A percentile compares a stretch with the other conserved stretches of the same genome.
Conservation (phyloP, 2,888 invertebrate species). For the Chloroclysta siterata region DNA sequence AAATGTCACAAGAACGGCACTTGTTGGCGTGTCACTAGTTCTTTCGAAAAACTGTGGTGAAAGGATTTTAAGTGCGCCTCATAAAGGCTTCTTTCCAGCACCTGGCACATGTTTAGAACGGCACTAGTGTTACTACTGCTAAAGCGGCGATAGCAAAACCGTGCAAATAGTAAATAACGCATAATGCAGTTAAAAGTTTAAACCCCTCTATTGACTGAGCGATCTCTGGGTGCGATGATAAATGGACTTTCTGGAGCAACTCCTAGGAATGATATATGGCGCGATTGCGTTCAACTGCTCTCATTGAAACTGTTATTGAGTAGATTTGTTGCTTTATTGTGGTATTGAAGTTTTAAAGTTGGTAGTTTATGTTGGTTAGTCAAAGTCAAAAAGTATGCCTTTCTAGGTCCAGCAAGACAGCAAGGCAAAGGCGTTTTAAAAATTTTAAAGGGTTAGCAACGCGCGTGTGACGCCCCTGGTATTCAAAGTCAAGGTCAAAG, state of each 20-base stretch:
- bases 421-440: no score
- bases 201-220: slow-evolving; percentile 77
- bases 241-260: slow-evolving; percentile 56
- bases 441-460: no score
- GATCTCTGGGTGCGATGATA: slow-evolving; percentile 70
- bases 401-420: no score
- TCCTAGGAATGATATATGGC: slow-evolving; percentile 34
- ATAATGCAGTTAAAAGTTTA: slow-evolving; percentile 75
- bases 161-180: slow-evolving; percentile 76
- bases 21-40: no score
- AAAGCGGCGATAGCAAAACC: slow-evolving; percentile 1
- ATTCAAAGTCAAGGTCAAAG: no score
- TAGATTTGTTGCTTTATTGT: slow-evolving; percentile 13
- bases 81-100: no score
- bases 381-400: no score
- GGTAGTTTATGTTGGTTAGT: not conserved
- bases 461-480: no score
- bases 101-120: no score
- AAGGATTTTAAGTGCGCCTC: no score
- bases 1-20: no score
- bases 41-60: no score
- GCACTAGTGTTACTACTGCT: slow-evolving; percentile 10
- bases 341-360: slow-evolving; percentile 3
- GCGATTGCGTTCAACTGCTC: slow-evolving; percentile 32
- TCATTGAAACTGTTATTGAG: slow-evolving; percentile 17